These are phyloP conservation scores for Drosophila pseudotakahashii DNA, from an alignment of 2,888 invertebrate species.

Conservation along the genomic window DNA sequence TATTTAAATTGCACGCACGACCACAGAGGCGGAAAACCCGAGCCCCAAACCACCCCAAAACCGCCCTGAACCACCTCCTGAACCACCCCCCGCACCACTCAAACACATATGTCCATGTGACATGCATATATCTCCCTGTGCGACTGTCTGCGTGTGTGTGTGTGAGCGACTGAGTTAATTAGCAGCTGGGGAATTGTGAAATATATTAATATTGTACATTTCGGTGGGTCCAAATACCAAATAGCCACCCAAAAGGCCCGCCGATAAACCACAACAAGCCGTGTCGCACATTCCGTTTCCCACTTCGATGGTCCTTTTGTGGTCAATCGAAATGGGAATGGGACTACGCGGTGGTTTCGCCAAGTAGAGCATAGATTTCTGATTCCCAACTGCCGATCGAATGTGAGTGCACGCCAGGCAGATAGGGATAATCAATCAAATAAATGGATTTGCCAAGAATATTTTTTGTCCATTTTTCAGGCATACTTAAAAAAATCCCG, in stretches of 20 bases:
- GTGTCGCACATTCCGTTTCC: conserved; percentile 44
- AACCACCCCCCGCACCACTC: conserved; percentile 30
- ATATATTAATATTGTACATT: conserved; percentile 78
- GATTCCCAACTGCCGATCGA: neutral
- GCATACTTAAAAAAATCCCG: no score
- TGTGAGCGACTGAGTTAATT: conserved; percentile 62
- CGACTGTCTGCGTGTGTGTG: conserved; percentile 10
- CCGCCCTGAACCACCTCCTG: conserved; percentile 4
- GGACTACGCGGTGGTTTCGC: neutral
- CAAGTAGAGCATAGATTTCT: neutral
- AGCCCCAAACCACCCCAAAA: conserved; percentile 37
- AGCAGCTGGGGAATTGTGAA: conserved; percentile 80
- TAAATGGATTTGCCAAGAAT: neutral
- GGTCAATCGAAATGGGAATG: conserved; percentile 16
- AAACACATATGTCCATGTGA: conserved; percentile 30
- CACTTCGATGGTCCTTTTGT: conserved; percentile 57
- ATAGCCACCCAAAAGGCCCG: conserved; percentile 2
- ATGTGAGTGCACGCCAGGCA: neutral
- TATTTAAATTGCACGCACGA: conserved; percentile 80
- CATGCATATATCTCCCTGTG: conserved; percentile 27
- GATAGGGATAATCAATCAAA: neutral
- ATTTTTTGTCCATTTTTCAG: neutral
- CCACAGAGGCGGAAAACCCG: conserved; percentile 53
- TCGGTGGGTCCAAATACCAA: conserved; percentile 48
- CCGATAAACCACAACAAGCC: conserved; percentile 40